A percentile compares a stretch with the other conserved stretches of the same genome.
Evolutionary conservation across 2,888 invertebrate species (phyloP).

Genomic region (Dendrolimus pini): DNA sequence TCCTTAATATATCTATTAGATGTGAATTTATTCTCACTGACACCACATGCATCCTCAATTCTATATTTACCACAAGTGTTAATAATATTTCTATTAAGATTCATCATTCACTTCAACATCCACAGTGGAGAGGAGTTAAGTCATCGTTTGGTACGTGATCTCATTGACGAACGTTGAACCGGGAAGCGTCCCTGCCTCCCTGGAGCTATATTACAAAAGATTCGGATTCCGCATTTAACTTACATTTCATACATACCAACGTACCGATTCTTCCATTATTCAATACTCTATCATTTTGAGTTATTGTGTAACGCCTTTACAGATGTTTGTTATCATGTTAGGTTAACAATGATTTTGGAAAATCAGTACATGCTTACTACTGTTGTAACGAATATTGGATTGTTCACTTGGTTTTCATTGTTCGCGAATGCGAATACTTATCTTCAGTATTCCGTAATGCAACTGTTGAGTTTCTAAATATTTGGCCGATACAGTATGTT

Average conservation of each 20-base stretch:
- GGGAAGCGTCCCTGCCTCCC: constrained; percentile 34
- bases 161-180: constrained; percentile 51
- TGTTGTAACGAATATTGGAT: too few species aligned
- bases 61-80: not conserved
- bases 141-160: constrained; percentile 40
- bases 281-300: not conserved
- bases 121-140: constrained; percentile 26
- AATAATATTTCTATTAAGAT: constrained; percentile 23
- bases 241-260: constrained; percentile 5
- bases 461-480: too few species aligned
- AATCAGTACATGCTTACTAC: not conserved
- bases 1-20: too few species aligned
- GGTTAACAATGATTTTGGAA: not conserved
- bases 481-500: too few species aligned
- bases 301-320: not conserved
- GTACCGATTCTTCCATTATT: not conserved
- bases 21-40: too few species aligned
- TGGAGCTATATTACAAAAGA: constrained; percentile 11
- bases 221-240: constrained; percentile 16
- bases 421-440: too few species aligned
- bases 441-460: too few species aligned
- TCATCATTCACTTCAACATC: constrained; percentile 13
- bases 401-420: too few species aligned
- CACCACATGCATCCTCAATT: not conserved
- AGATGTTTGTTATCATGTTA: not conserved